A percentile compares a stretch with the other conserved stretches of the same genome.
phyloP scores from a whole-genome alignment of 2,888 invertebrate species.

The Dasypogon diadema region DNA sequence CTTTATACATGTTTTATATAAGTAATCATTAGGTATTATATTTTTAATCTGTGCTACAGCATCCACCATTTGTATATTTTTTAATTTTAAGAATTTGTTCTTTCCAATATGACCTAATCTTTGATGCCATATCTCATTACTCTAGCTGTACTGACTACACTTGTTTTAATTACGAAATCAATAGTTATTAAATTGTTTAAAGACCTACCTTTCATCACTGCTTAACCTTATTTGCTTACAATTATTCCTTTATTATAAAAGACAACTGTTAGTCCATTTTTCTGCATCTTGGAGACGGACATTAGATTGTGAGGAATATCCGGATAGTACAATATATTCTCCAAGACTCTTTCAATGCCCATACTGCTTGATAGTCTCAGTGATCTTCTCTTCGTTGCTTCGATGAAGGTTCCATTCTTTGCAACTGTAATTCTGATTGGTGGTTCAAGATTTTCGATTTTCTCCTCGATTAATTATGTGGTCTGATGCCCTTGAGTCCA shows the following conservation, averaged over 20 bases:
- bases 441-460: conserved; percentile 51
- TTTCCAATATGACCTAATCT: conserved; percentile 57
- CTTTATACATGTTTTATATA: conserved; percentile 63
- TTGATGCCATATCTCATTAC: conserved; percentile 56
- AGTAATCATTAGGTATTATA: conserved; percentile 53
- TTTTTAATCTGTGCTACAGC: conserved; percentile 52
- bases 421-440: conserved; percentile 62
- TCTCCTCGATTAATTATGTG: conserved; percentile 54
- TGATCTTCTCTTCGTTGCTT: conserved; percentile 60
- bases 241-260: conserved; percentile 60
- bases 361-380: conserved; percentile 60
- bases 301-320: conserved; percentile 62
- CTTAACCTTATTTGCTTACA: not conserved
- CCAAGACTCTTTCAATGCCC: conserved; percentile 56
- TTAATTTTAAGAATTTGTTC: conserved; percentile 57
- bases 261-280: conserved; percentile 60
- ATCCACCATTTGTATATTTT: conserved; percentile 54
- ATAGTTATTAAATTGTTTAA: conserved; percentile 41
- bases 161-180: not conserved
- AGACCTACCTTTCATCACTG: conserved; percentile 51
- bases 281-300: conserved; percentile 59
- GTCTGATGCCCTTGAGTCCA: conserved; percentile 18
- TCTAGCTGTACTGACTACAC: not conserved
- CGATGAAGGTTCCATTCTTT: conserved; percentile 58
- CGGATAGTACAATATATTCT: conserved; percentile 59